Evolutionary conservation across 2,113 vertebrate species (phyloP).

Genomic region (Poeciliopsis prolifica): DNA sequence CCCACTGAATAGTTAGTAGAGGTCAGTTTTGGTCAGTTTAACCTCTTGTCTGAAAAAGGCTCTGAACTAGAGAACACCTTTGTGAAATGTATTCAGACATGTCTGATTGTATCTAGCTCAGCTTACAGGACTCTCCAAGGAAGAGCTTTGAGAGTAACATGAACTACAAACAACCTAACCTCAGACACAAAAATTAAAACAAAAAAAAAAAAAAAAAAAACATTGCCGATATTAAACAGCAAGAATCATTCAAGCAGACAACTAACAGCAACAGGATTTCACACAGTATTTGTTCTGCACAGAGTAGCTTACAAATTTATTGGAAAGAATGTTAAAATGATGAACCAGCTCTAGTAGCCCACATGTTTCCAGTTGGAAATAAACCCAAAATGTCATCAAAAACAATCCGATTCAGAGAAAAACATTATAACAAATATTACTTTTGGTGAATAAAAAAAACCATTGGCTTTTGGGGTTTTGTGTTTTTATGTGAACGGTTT

Average conservation of each 20-base stretch:
- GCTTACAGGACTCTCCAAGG: slow-evolving; percentile 29
- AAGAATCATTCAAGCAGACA: slow-evolving; percentile 18
- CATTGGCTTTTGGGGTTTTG: not conserved
- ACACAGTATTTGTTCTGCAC: slow-evolving; percentile 1
- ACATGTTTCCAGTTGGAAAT: not conserved
- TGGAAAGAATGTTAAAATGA: not conserved
- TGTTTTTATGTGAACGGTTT: not conserved
- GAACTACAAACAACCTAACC: slow-evolving; percentile 29
- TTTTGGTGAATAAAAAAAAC: not conserved
- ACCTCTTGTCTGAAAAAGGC: slow-evolving; percentile 36
- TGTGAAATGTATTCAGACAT: slow-evolving; percentile 58
- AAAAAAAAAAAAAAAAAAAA: slow-evolving; percentile 4
- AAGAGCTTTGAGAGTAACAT: slow-evolving; percentile 36
- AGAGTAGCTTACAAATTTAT: not conserved
- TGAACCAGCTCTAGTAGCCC: not conserved
- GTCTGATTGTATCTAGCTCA: slow-evolving; percentile 56
- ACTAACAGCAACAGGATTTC: not conserved
- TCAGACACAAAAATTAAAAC: slow-evolving; percentile 28
- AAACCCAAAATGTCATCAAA: not conserved
- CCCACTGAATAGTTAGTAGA: not conserved
- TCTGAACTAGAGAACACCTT: slow-evolving; percentile 10
- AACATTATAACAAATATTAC: not conserved
- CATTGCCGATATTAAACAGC: slow-evolving; percentile 4
- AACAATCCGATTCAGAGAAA: not conserved
- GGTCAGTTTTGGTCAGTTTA: slow-evolving; percentile 44